Evolutionary conservation across 2,888 invertebrate species (phyloP).

Genomic region (Hypolimnas misippus): DNA sequence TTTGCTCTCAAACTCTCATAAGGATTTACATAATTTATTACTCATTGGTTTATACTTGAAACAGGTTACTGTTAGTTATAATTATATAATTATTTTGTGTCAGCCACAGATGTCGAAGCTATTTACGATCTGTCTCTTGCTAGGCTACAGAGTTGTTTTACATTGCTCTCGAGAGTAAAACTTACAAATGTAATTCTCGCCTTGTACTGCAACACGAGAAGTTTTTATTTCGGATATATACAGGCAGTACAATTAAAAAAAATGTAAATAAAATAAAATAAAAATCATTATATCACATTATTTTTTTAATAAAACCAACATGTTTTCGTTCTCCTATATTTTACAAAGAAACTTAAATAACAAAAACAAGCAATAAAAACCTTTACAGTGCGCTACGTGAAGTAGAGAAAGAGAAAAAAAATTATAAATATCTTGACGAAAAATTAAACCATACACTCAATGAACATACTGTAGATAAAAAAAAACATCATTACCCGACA

Average conservation of each 20-base stretch:
- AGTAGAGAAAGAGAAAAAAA: slow-evolving; percentile 19
- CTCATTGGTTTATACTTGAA: too few species aligned
- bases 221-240: too few species aligned
- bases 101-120: too few species aligned
- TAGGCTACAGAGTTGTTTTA: too few species aligned
- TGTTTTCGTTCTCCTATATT: slow-evolving; percentile 37
- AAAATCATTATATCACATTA: slow-evolving; percentile 29
- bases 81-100: too few species aligned
- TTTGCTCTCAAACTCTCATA: too few species aligned
- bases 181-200: too few species aligned
- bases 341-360: slow-evolving; percentile 43
- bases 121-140: too few species aligned
- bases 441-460: slow-evolving; percentile 30
- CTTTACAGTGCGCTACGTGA: slow-evolving; percentile 28
- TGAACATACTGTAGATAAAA: slow-evolving; percentile 3
- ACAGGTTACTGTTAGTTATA: too few species aligned
- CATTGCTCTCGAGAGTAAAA: too few species aligned
- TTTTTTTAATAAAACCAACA: slow-evolving; percentile 37
- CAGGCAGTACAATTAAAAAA: slow-evolving; percentile 14
- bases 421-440: slow-evolving; percentile 20
- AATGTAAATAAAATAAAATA: slow-evolving; percentile 7
- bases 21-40: too few species aligned
- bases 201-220: too few species aligned
- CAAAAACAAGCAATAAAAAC: slow-evolving; percentile 38
- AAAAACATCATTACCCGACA: neutral